A percentile compares a stretch with the other conserved stretches of the same genome.
phyloP scores from a whole-genome alignment of 1,140 invertebrate genomes.

The Drosophila nigrodunni region DNA sequence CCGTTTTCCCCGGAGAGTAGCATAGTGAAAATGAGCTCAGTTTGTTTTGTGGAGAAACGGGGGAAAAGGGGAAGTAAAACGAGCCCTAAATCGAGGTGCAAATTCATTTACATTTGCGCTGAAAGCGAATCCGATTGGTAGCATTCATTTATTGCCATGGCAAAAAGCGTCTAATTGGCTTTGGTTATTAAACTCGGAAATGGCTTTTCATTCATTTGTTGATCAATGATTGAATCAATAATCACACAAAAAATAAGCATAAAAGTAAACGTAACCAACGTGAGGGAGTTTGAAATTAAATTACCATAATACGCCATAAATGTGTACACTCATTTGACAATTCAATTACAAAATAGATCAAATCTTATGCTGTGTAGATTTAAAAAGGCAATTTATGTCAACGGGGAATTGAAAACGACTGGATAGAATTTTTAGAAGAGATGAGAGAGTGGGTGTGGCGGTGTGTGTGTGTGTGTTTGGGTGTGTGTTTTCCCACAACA shows the following conservation, averaged over 20 bases:
- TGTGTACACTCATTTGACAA: not conserved
- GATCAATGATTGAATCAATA: constrained; percentile 27
- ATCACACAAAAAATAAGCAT: not conserved
- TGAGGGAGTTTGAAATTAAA: not conserved
- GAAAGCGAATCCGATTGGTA: constrained; percentile 39
- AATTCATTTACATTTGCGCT: constrained; percentile 37
- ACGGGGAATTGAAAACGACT: not conserved
- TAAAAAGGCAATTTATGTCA: not conserved
- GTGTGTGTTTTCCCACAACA: too few species aligned
- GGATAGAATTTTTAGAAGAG: not conserved
- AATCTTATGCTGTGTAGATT: not conserved
- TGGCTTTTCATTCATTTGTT: constrained; percentile 26
- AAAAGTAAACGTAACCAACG: too few species aligned
- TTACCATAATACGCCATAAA: constrained; percentile 8
- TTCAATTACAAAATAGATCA: constrained; percentile 7
- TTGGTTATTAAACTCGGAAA: constrained; percentile 23
- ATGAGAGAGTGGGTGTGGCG: not conserved
- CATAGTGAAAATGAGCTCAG: not conserved
- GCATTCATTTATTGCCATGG: constrained; percentile 23
- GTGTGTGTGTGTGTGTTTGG: too few species aligned
- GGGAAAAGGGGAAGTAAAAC: not conserved
- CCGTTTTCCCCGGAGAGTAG: constrained; percentile 43
- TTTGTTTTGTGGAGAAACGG: constrained; percentile 2
- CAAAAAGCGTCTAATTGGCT: constrained; percentile 19
- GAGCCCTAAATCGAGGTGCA: constrained; percentile 17